Evolutionary conservation across 1,140 invertebrate genomes (phyloP).

Genomic region (Homalodisca vitripennis): DNA sequence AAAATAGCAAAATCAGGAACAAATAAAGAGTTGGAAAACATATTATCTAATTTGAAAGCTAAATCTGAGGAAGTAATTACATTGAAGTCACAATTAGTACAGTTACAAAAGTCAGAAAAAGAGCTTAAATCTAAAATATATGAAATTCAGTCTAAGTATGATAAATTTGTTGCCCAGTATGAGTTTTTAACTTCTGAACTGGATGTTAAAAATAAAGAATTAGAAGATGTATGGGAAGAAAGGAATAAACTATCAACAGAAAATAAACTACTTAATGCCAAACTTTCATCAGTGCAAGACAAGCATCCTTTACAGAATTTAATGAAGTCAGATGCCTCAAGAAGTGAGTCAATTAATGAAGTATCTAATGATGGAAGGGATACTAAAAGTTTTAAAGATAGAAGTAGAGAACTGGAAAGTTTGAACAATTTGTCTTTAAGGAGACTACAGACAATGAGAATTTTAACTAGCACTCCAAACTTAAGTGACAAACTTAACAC

Average conservation of each 20-base stretch:
- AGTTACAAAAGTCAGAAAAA: background rate
- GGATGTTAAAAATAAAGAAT: background rate
- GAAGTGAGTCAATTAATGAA: too few relatives aligned
- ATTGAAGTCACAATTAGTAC: background rate
- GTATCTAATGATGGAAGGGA: too few relatives aligned
- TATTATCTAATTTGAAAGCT: background rate
- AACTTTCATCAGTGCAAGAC: background rate
- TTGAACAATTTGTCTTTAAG: background rate
- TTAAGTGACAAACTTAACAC: too few relatives aligned
- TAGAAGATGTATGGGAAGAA: conserved; percentile 1
- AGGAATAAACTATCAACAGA: background rate
- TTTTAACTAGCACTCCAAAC: too few relatives aligned
- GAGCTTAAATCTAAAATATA: background rate
- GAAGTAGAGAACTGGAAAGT: too few relatives aligned
- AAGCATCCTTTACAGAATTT: background rate
- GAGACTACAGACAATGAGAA: background rate
- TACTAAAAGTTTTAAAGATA: too few relatives aligned
- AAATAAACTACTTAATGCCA: conserved; percentile 1
- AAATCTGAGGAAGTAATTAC: conserved; percentile 7
- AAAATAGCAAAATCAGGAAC: background rate
- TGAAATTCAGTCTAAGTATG: background rate
- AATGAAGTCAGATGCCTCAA: too few relatives aligned
- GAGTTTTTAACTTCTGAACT: background rate
- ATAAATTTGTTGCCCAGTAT: background rate
- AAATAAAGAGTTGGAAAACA: background rate